These are phyloP conservation scores for Amniataba percoides DNA, from an alignment of 2,797 vertebrate species.

Conservation along the genomic window DNA sequence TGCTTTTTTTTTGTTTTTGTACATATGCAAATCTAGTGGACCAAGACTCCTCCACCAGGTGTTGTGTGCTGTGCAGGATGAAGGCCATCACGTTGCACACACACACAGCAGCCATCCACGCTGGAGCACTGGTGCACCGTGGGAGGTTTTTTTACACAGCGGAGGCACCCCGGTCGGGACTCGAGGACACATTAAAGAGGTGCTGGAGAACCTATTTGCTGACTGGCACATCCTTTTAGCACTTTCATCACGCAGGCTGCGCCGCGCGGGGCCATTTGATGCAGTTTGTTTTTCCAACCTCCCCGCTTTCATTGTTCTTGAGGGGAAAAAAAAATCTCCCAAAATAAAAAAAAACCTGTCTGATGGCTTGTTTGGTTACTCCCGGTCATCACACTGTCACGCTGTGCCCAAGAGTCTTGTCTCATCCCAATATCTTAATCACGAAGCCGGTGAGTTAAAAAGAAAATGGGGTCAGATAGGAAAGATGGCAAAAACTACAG, in stretches of 20 bases:
- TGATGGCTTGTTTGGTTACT: conserved; percentile 37
- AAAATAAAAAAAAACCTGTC: conserved; percentile 28
- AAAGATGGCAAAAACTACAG: neutral
- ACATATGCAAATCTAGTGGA: conserved; percentile 30
- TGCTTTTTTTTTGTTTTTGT: neutral
- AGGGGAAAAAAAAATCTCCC: conserved; percentile 21
- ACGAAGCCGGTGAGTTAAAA: neutral
- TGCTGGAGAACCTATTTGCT: conserved; percentile 67
- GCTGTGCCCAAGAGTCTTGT: conserved; percentile 3
- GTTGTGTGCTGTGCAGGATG: conserved; percentile 21
- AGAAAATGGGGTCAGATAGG: neutral
- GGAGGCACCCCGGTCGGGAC: conserved; percentile 62
- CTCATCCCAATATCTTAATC: neutral
- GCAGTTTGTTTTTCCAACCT: conserved; percentile 40
- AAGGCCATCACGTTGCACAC: conserved; percentile 30
- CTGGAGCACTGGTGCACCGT: conserved; percentile 39
- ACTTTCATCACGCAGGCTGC: conserved; percentile 57
- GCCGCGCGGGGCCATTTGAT: conserved; percentile 58
- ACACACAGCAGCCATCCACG: conserved; percentile 23
- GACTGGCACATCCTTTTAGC: conserved; percentile 75
- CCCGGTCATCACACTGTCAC: conserved; percentile 3
- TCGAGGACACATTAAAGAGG: conserved; percentile 73
- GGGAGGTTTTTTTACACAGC: conserved; percentile 59
- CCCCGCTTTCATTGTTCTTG: conserved; percentile 42
- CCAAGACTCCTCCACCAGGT: conserved; percentile 31